Conservation (phyloP, 2,113 vertebrate species). For the Malurus alboscapulatus region DNA sequence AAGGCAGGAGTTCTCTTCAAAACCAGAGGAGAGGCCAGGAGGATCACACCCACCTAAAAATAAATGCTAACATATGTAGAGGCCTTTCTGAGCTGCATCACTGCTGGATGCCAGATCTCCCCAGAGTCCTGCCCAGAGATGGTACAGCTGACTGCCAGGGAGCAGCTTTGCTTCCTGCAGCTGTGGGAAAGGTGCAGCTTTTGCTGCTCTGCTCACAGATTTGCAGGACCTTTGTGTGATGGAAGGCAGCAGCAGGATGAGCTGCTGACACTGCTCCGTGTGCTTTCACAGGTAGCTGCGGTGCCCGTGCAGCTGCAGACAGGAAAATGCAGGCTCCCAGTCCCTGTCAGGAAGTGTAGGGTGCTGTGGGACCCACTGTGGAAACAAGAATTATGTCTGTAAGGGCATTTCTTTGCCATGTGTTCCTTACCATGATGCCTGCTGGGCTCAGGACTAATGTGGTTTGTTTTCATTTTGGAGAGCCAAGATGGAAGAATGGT, state of each 20-base stretch:
- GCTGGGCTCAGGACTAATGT: constrained; percentile 12
- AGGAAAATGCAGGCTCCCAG: not conserved
- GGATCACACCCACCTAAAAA: constrained; percentile 8
- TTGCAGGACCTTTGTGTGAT: not conserved
- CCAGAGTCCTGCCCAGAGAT: not conserved
- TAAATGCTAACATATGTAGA: not conserved
- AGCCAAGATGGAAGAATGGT: not conserved
- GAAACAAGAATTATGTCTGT: not conserved
- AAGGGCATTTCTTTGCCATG: not conserved
- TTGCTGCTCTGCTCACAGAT: not conserved
- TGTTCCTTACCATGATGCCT: not conserved
- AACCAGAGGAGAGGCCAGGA: constrained; percentile 7
- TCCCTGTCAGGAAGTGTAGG: not conserved
- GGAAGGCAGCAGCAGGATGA: not conserved
- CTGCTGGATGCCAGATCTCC: not conserved
- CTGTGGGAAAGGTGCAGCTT: not conserved
- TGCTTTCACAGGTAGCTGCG: not conserved
- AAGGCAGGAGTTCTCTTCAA: not conserved
- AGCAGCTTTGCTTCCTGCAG: not conserved
- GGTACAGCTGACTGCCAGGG: not conserved
- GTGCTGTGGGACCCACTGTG: not conserved
- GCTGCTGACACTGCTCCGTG: not conserved
- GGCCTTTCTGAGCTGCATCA: not conserved
- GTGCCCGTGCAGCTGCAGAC: not conserved
- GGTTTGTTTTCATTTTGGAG: constrained; percentile 12